Evolutionary conservation across 2,888 invertebrate genomes (phyloP).

Genomic region (Tyria jacobaeae): DNA sequence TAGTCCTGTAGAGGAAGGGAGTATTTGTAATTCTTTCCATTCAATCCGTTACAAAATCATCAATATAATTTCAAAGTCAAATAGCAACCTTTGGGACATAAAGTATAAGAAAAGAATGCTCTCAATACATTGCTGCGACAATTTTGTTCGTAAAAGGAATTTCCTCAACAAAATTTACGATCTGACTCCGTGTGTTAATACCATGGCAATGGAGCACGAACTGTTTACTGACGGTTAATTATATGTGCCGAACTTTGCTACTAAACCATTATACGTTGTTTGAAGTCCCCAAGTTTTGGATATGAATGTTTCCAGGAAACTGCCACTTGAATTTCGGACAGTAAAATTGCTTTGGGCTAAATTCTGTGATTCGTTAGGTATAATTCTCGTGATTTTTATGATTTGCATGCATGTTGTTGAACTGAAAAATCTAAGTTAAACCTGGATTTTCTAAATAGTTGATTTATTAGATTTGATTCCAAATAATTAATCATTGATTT

Average conservation of each 20-base stretch:
- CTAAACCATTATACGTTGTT: slow-evolving; percentile 6
- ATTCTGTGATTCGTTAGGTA: not conserved
- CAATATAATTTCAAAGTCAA: not conserved
- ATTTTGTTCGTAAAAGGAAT: slow-evolving; percentile 14
- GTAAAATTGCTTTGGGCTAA: not conserved
- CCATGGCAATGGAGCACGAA: slow-evolving; percentile 19
- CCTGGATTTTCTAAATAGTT: too few species aligned
- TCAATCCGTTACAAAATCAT: too few species aligned
- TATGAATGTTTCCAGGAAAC: not conserved
- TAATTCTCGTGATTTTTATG: not conserved
- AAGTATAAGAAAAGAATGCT: not conserved
- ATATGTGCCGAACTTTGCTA: slow-evolving; percentile 12
- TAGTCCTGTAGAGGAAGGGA: too few species aligned
- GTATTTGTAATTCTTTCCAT: too few species aligned
- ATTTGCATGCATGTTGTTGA: not conserved
- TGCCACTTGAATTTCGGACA: not conserved
- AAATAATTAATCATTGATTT: too few species aligned
- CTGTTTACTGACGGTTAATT: slow-evolving; percentile 36
- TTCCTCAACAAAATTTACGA: slow-evolving; percentile 15
- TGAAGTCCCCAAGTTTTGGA: not conserved
- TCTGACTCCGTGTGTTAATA: slow-evolving; percentile 13
- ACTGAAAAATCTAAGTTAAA: not conserved
- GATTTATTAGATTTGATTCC: too few species aligned
- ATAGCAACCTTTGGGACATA: not conserved
- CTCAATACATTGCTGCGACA: slow-evolving; percentile 3